Base-by-base conservation (phyloP, 2,797 vertebrate species). In the Coranthus polyacanthus region DNA sequence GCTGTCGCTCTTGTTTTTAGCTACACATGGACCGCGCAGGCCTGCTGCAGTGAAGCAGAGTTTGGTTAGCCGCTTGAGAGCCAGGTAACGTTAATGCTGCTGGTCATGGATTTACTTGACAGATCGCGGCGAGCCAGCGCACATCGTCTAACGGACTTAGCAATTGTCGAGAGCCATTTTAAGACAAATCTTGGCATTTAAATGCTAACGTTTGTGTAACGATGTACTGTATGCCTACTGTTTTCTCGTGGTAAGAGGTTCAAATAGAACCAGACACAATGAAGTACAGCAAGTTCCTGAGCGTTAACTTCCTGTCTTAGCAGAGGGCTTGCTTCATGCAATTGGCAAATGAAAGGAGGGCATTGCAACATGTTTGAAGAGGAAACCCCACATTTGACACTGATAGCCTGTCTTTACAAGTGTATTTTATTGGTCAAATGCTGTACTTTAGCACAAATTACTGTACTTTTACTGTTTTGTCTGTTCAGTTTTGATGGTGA, bases 61-160 rank as follows among this genome's bases (percentile, higher is more conserved):
- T 68, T 59, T 72, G 26, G 69, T 64, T 82, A 70, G 59, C 65
- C 62, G 52, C 68, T 44, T 53, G 32, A 67, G n/a, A 69, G 26
- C 26, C 81, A 85, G 83, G 79, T 84, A 86, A 83, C 75, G 72
- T 79, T 72, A 75, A 81, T 66, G 47, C 79, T 51, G 75, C 46
- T 75, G 42, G 74, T 65, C 61, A 47, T 54, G 82, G 80, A 53
- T 86, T 79, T 63, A 75, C 39, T 72, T 69, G 69, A 72, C 83
- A 72, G 68, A 34, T 60, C 20, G 37, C 16, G 16, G 22, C 18
- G 21, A 67, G 37, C 13, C 54, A 46, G 44, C 41, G 16, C 18
- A 9, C 38, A 47, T 44, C 41, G 12, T 32, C 9, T 22, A 16
- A 15, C 36, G 13, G 16, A 55, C 12, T 66, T 43, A 36, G 34